Evolutionary conservation across 1,140 invertebrate species (phyloP).

Genomic region (Argopecten irradians): DNA sequence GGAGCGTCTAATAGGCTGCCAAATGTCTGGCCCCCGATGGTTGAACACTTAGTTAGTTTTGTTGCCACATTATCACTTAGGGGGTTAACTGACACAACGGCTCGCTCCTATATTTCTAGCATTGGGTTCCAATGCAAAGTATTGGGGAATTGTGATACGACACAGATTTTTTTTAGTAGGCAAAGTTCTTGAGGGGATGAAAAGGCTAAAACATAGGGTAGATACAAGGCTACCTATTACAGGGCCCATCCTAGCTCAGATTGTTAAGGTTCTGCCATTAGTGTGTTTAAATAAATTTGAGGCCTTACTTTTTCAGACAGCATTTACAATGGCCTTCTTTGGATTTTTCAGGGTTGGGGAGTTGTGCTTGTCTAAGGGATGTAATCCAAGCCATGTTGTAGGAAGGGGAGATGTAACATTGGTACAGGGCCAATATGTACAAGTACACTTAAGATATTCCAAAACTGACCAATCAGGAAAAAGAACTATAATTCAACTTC

Average conservation of each 20-base stretch:
- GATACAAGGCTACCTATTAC: constrained; percentile 36
- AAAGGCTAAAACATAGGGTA: background rate
- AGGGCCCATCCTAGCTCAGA: background rate
- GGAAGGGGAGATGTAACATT: background rate
- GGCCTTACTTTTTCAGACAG: constrained; percentile 25
- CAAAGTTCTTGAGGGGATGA: constrained; percentile 34
- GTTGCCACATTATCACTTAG: constrained; percentile 32
- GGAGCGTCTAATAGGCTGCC: background rate
- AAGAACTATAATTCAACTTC: background rate
- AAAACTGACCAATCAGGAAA: constrained; percentile 26
- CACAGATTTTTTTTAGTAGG: constrained; percentile 33
- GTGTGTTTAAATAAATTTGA: constrained; percentile 26
- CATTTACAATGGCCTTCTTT: constrained; percentile 28
- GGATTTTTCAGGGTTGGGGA: constrained; percentile 30
- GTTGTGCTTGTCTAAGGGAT: background rate
- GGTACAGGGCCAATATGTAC: background rate
- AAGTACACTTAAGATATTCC: background rate
- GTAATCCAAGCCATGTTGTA: background rate
- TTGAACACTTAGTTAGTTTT: constrained; percentile 24
- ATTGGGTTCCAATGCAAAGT: constrained; percentile 31
- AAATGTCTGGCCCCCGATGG: constrained; percentile 34
- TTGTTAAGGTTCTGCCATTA: background rate
- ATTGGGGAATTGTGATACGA: background rate
- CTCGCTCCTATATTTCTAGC: constrained; percentile 26
- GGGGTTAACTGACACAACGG: constrained; percentile 1